Evolutionary conservation across 2,113 vertebrate genomes (phyloP), one percentile per base, ranked within the genome.

Genomic region (Pseudorectes ferrugineus): DNA sequence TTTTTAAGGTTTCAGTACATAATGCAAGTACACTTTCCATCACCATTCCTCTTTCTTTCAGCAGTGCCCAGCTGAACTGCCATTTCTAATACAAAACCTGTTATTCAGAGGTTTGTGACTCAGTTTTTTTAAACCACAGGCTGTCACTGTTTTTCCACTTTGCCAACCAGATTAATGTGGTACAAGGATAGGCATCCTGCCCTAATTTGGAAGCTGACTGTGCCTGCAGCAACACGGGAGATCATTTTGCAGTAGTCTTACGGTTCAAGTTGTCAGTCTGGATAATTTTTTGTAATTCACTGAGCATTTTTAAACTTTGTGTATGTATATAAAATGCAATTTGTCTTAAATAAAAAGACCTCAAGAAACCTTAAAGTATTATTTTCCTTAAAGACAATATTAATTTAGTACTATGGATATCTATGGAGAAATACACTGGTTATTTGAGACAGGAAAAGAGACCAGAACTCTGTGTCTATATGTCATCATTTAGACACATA

Each of bases 121-220:
- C 51, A 22, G 12, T 35, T 82, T 77, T 92, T 95, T 91, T 36
- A 85, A 95, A 95, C 42, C 14, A 54, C 58, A 92, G 84, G 54
- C 87, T 95, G 93, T 73, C 91, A 79, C 78, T 88, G 46, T 51
- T 96, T 74, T 96, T 94, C 81, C 0, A 4, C 87, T 92, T 94
- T 95, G 51, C 71, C 93, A 85, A 59, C n/a, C 42, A 89, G 95
- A 94, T 89, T 85, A 88, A 83, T 40, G 70, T 77, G 62, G 77
- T 88, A 95, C 71, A 82, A 75, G 67, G 62, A 73, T 8, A 95
- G 71, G 81, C 87, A 89, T 72, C 81, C 94, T 89, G 55, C 67
- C 81, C 51, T 93, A 76, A 94, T 93, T 82, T 92, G 67, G 76
- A 71, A 93, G 40, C 74, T 89, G 54, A 35, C 85, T 89, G 40